These are phyloP conservation scores for Eledone cirrhosa DNA, from an alignment of 2,888 invertebrate genomes.

Conservation along the genomic window DNA sequence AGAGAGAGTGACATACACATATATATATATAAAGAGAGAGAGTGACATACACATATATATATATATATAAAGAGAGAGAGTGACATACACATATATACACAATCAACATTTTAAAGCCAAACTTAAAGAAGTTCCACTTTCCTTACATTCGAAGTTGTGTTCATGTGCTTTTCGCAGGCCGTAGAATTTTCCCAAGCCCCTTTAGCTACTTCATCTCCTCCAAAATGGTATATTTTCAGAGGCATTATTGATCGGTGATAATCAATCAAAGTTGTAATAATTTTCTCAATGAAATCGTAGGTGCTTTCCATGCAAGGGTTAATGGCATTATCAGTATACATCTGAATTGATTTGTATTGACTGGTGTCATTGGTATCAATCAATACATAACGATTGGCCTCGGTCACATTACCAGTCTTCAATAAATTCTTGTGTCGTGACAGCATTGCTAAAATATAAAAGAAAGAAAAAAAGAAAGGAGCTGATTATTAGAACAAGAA, in stretches of 20 bases:
- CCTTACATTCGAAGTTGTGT: background rate
- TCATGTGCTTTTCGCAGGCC: conserved; percentile 36
- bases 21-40: too few species aligned
- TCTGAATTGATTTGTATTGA: conserved; percentile 40
- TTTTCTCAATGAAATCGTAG: conserved; percentile 40
- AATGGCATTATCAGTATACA: conserved; percentile 47
- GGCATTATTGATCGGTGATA: conserved; percentile 39
- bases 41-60: too few species aligned
- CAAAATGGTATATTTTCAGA: conserved; percentile 42
- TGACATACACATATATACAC: too few species aligned
- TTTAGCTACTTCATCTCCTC: conserved; percentile 43
- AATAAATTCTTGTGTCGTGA: conserved; percentile 32
- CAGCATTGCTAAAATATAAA: conserved; percentile 39
- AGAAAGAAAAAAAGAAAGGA: conserved; percentile 1
- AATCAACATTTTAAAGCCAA: too few species aligned
- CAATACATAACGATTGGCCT: conserved; percentile 36
- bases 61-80: too few species aligned
- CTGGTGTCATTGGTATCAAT: conserved; percentile 39
- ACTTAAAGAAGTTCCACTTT: too few species aligned
- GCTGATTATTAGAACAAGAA: too few species aligned
- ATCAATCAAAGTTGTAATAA: conserved; percentile 32
- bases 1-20: too few species aligned
- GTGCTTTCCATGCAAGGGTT: conserved; percentile 48
- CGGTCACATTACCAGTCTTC: conserved; percentile 27
- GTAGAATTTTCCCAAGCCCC: conserved; percentile 45